A percentile compares a stretch with the other conserved stretches of the same genome.
These are phyloP conservation scores for Morone saxatilis DNA, from an alignment of 2,113 vertebrate species.

Conservation along the genomic window DNA sequence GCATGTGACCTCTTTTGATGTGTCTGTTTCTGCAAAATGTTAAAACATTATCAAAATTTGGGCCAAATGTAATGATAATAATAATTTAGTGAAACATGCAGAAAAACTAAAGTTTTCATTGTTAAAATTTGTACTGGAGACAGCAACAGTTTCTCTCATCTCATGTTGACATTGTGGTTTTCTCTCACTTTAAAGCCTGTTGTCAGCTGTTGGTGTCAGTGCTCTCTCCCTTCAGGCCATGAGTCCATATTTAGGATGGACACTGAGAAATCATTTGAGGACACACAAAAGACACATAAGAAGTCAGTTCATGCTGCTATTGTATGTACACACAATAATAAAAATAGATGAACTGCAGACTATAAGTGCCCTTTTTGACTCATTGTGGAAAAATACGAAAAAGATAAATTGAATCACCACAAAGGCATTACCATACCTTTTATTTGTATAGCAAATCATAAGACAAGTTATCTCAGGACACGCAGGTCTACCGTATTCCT, in stretches of 20 bases:
- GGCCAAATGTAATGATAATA: not conserved
- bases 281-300: not conserved
- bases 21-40: conserved; percentile 5
- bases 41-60: not conserved
- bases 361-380: not conserved
- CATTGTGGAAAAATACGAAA: not conserved
- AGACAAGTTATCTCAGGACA: no score
- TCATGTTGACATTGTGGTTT: not conserved
- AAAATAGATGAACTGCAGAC: not conserved
- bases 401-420: not conserved
- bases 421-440: not conserved
- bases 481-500: no score
- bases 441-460: no score
- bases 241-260: no score
- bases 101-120: not conserved
- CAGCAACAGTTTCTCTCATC: not conserved
- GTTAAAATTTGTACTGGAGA: no score
- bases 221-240: no score
- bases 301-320: not conserved
- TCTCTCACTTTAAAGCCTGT: not conserved
- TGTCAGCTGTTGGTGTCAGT: no score
- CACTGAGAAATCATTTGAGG: no score
- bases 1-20: not conserved
- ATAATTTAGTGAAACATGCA: not conserved
- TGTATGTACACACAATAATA: not conserved